Evolutionary conservation across 2,113 vertebrate species (phyloP).

Genomic region (Plecotus auritus): DNA sequence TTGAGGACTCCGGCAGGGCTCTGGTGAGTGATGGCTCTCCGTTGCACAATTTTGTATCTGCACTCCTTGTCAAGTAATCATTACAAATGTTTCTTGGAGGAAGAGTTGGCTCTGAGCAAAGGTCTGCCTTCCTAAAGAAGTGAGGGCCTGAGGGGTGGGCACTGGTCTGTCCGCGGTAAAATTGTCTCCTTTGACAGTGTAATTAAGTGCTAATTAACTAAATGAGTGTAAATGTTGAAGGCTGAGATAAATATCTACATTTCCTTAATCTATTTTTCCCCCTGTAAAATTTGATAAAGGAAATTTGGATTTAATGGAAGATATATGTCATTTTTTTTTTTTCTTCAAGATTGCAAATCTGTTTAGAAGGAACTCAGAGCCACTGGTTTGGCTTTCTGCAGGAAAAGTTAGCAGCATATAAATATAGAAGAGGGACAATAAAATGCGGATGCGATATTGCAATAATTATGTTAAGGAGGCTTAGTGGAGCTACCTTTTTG

Average conservation of each 20-base stretch:
- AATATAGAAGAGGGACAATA: conserved; percentile 74
- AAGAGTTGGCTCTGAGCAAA: conserved; percentile 67
- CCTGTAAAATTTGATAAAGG: conserved; percentile 82
- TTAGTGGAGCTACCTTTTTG: conserved; percentile 82
- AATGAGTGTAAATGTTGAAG: conserved; percentile 86
- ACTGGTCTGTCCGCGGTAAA: conserved; percentile 71
- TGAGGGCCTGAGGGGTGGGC: conserved; percentile 58
- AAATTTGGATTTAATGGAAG: conserved; percentile 84
- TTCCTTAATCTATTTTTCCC: conserved; percentile 82
- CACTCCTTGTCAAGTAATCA: conserved; percentile 64
- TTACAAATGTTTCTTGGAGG: conserved; percentile 69
- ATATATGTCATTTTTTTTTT: conserved; percentile 72
- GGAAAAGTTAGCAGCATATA: conserved; percentile 77
- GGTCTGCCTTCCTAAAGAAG: conserved; percentile 53
- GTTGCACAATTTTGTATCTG: conserved; percentile 52
- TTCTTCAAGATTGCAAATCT: conserved; percentile 78
- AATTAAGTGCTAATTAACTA: conserved; percentile 88
- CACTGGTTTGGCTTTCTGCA: conserved; percentile 70
- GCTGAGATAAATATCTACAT: conserved; percentile 83
- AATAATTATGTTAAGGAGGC: conserved; percentile 80
- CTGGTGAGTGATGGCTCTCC: conserved; percentile 43
- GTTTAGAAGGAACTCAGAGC: conserved; percentile 73
- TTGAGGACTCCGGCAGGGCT: background rate
- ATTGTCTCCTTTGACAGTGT: conserved; percentile 76
- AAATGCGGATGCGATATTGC: conserved; percentile 65